Conservation (phyloP, 2,797 vertebrate genomes). For the Propithecus perrieri region DNA sequence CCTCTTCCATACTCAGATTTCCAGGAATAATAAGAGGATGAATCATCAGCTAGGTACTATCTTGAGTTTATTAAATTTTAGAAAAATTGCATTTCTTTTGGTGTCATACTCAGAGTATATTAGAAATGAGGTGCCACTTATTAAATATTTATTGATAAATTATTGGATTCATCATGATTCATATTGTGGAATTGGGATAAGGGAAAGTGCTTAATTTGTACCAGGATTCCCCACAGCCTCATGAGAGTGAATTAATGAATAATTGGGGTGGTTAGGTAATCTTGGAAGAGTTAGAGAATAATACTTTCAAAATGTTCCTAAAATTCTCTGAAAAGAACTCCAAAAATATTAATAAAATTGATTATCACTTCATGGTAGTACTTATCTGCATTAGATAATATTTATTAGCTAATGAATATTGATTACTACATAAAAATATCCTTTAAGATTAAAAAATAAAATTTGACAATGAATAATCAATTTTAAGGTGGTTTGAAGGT, state of each 20-base stretch:
- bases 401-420: neutral
- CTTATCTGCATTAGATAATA: neutral
- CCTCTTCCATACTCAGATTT: neutral
- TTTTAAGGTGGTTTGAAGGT: conserved; percentile 18
- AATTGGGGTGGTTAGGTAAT: neutral
- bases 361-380: neutral
- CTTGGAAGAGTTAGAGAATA: neutral
- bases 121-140: neutral
- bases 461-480: neutral
- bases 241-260: neutral
- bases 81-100: conserved; percentile 43
- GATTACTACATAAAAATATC: neutral
- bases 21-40: neutral
- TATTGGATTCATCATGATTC: neutral
- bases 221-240: neutral
- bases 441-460: neutral
- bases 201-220: neutral
- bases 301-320: neutral
- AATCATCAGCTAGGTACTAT: neutral
- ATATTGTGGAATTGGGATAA: neutral
- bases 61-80: conserved; percentile 33
- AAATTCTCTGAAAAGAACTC: neutral
- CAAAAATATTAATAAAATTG: neutral
- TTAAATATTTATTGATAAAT: conserved; percentile 23
- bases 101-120: neutral